A percentile compares a stretch with the other conserved stretches of the same genome.
These are phyloP conservation scores for Tetragnatha versicolor DNA, from an alignment of 1,140 invertebrate species.

Conservation along the genomic window DNA sequence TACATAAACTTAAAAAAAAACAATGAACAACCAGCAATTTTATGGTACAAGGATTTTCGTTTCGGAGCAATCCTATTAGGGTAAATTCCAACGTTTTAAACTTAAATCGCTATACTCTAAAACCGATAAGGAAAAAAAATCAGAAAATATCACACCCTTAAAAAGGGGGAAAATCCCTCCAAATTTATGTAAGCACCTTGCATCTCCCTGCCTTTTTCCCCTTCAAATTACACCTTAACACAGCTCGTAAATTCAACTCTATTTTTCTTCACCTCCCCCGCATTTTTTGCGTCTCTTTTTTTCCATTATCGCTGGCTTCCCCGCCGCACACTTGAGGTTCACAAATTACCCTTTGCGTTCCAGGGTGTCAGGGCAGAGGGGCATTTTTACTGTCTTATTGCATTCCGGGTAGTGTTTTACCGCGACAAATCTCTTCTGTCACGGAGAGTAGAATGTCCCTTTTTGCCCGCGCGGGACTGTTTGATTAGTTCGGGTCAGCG, in stretches of 20 bases:
- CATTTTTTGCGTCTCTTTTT: slow-evolving; percentile 23
- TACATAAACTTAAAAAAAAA: too few relatives aligned
- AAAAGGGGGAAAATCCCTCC: background rate
- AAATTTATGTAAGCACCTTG: background rate
- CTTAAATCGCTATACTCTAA: too few relatives aligned
- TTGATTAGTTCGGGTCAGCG: slow-evolving; percentile 4
- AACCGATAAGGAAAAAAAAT: background rate
- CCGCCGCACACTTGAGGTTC: slow-evolving; percentile 19
- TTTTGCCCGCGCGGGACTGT: background rate
- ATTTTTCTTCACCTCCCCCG: slow-evolving; percentile 17
- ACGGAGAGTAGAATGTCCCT: background rate
- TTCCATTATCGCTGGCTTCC: slow-evolving; percentile 17
- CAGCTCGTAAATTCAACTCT: slow-evolving; percentile 43
- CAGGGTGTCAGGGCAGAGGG: slow-evolving; percentile 41
- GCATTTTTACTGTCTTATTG: slow-evolving; percentile 51
- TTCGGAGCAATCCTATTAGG: too few relatives aligned
- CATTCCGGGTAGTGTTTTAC: slow-evolving; percentile 34
- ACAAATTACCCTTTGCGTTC: slow-evolving; percentile 49
- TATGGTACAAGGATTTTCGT: too few relatives aligned
- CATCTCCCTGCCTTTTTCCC: background rate
- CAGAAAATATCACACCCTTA: background rate
- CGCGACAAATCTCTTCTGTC: slow-evolving; percentile 45
- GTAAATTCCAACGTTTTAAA: too few relatives aligned
- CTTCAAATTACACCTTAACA: slow-evolving; percentile 3
- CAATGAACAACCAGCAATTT: too few relatives aligned